Conservation (phyloP, 2,888 invertebrate genomes). For the Diachrysia chrysitis region DNA sequence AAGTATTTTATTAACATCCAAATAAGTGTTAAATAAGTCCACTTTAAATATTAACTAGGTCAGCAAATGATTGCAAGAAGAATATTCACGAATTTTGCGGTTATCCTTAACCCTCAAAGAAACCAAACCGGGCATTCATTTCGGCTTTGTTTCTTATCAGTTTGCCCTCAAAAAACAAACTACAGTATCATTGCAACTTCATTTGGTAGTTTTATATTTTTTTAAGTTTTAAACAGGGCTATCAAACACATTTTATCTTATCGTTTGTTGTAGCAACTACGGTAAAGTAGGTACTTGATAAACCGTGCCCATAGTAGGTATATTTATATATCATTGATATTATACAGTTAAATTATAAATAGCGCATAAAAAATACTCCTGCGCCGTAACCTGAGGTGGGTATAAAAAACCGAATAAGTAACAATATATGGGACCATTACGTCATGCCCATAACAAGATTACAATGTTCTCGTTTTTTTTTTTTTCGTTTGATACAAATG, state of each 20-base stretch:
- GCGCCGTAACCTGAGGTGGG: slow-evolving; percentile 44
- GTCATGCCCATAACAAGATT: slow-evolving; percentile 71
- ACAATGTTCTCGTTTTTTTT: slow-evolving; percentile 31
- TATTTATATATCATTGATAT: neutral
- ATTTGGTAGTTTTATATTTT: neutral
- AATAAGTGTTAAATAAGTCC: too few species aligned
- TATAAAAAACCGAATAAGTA: slow-evolving; percentile 73
- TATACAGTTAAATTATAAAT: slow-evolving; percentile 19
- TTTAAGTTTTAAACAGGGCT: neutral
- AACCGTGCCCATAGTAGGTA: neutral
- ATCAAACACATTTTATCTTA: slow-evolving; percentile 4
- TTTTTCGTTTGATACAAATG: neutral
- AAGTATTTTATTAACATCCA: too few species aligned
- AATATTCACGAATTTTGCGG: too few species aligned
- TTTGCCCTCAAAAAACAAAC: neutral
- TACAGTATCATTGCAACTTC: neutral
- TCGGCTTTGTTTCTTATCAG: neutral
- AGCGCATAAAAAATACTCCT: slow-evolving; percentile 42
- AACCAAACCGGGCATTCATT: neutral
- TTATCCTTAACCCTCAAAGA: neutral
- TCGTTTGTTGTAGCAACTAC: neutral
- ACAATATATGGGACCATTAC: slow-evolving; percentile 71
- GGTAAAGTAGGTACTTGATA: slow-evolving; percentile 5
- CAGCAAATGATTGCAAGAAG: too few species aligned
- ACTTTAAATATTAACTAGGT: too few species aligned